phyloP scores from a whole-genome alignment of 1,140 invertebrate genomes.

The Pararge aegeria region DNA sequence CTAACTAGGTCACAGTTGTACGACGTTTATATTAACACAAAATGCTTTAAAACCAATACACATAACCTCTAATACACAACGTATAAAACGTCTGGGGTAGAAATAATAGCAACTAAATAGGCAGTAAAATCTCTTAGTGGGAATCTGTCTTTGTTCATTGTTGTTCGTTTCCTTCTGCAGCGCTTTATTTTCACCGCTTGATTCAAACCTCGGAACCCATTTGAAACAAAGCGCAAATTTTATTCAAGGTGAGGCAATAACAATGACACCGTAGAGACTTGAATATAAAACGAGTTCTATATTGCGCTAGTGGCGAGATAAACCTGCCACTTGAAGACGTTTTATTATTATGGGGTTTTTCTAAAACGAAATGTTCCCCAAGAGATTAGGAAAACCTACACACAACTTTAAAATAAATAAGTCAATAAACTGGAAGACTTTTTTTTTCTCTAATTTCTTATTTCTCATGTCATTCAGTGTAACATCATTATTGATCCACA shows the following conservation, averaged over 20 bases:
- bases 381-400: no score
- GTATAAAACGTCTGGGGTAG: no score
- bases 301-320: constrained; percentile 9
- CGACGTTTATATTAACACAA: no score
- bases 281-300: constrained; percentile 18
- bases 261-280: constrained; percentile 15
- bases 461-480: no score
- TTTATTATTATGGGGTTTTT: constrained; percentile 2
- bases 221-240: constrained; percentile 29
- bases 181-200: constrained; percentile 13
- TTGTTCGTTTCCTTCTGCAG: constrained; percentile 2
- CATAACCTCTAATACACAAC: no score
- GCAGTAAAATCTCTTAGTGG: not conserved
- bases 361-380: not conserved
- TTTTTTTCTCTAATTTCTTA: no score
- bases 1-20: no score
- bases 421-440: no score
- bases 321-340: constrained; percentile 5
- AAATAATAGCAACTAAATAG: no score
- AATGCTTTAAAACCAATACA: no score
- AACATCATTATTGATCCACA: no score
- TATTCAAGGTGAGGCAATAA: constrained; percentile 32
- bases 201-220: constrained; percentile 18
- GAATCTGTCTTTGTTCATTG: not conserved
- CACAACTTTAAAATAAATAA: no score